Base-by-base conservation (phyloP, 1,140 invertebrate genomes). In the Lasioglossum baleicum region DNA sequence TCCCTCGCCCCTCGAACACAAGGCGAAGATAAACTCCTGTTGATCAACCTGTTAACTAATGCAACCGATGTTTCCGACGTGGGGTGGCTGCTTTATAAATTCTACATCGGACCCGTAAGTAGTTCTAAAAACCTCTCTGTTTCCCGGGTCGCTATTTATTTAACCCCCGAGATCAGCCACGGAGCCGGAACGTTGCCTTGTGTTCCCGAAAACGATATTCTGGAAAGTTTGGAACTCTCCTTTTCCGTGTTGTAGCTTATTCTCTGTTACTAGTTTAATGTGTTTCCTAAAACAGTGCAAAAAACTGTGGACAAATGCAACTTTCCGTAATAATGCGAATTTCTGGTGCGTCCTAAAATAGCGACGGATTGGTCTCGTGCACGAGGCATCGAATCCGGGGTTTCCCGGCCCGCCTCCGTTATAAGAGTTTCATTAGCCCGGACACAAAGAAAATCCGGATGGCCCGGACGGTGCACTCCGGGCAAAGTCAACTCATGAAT, bases 401-500 rank as follows among this genome's bases (percentile, higher is more conserved):
- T 68, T 68, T 63, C 48, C 31, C 35, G 61, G 58, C 65, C 61
- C 56, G 56, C 8, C 6, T 2, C 13, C 44, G 40, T 69, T 48
- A 44, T n/a, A 44, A 61, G 17, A 26, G 53, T 67, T 80, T 11
- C 70, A 67, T 80, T 75, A 67, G 17, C 22, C 40, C 42, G 4
- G 13, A 15, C 22, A 72, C 56, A 75, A 53, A 42, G 56, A 26
- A 51, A 67, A 61, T 64, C 42, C 22, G 13, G 51, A 17, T 60
- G 69, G 44, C 44, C 44, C 44, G 44, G 35, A 71, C 69, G 69
- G 35, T 42, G 77, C 63, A 61, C 69, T 64, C 44, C 35, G 82
- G 40, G 61, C 82, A 84, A 77, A 87, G 75, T 83, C 82, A 74
- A 83, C 81, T 83, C 81, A 78, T 86, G 81, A 86, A 86, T 86